These are phyloP conservation scores for Schlechtendalia chinensis DNA, from an alignment of 1,140 invertebrate species.

Conservation along the genomic window DNA sequence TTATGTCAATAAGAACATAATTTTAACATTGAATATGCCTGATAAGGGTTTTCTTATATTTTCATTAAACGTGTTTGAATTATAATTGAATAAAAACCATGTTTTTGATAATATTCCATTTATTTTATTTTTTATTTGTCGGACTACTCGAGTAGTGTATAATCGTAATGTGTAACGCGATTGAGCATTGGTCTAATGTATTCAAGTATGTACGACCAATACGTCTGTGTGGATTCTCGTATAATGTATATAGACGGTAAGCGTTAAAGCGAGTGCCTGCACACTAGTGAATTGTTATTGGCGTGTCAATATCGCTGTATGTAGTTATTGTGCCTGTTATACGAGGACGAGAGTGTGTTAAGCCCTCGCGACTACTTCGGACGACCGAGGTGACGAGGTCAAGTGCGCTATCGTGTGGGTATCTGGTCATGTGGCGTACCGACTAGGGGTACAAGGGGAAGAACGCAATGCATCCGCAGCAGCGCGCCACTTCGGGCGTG, in stretches of 20 bases:
- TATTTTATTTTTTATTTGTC: slow-evolving; percentile 5
- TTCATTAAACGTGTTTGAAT: slow-evolving; percentile 25
- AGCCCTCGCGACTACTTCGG: no score
- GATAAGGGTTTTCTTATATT: slow-evolving; percentile 37
- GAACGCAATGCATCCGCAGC: slow-evolving; percentile 28
- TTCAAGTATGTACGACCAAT: no score
- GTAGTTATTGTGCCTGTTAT: not conserved
- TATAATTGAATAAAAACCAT: slow-evolving; percentile 31
- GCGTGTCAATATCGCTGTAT: not conserved
- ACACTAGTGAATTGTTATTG: no score
- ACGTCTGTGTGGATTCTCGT: no score
- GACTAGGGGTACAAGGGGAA: not conserved
- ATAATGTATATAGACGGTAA: no score
- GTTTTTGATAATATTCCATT: slow-evolving; percentile 22
- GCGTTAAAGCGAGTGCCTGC: no score
- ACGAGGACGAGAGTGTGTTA: no score
- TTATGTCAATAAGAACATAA: not conserved
- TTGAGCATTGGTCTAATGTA: no score
- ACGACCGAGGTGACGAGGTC: not conserved
- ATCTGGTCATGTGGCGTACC: not conserved
- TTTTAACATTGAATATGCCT: not conserved
- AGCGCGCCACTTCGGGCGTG: slow-evolving; percentile 29
- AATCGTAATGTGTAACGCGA: no score
- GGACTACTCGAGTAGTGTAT: not conserved
- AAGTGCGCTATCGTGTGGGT: slow-evolving; percentile 24